These are phyloP conservation scores for Thunnus thynnus DNA, from an alignment of 2,113 vertebrate species.

Conservation along the genomic window DNA sequence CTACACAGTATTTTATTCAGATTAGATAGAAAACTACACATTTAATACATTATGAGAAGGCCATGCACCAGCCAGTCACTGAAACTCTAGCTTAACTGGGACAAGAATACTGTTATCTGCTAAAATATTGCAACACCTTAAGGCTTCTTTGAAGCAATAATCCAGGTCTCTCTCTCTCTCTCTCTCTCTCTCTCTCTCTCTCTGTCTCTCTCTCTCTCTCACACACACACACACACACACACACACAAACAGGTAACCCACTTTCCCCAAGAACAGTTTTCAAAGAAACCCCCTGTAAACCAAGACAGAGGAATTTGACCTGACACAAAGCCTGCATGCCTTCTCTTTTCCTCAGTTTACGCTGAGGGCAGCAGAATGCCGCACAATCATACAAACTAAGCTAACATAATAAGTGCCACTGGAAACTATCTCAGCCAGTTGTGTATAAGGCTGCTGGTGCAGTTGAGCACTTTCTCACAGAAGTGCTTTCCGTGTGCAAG, in stretches of 20 bases:
- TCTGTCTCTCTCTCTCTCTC: too few species aligned
- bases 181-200: too few species aligned
- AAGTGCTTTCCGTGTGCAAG: conserved; percentile 51
- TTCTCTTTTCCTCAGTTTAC: neutral
- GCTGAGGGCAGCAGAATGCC: conserved; percentile 17
- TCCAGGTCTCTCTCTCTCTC: neutral
- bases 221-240: neutral
- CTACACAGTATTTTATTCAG: neutral
- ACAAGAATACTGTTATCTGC: neutral
- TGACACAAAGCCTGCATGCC: conserved; percentile 21
- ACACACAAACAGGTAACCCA: conserved; percentile 3
- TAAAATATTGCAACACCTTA: conserved; percentile 5
- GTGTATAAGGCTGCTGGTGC: neutral
- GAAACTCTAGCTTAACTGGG: neutral
- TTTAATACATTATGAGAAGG: neutral
- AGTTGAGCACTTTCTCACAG: conserved; percentile 45
- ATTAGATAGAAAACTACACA: neutral
- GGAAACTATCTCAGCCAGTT: conserved; percentile 22
- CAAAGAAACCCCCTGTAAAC: conserved; percentile 34
- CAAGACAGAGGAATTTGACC: conserved; percentile 27
- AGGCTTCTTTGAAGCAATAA: conserved; percentile 1
- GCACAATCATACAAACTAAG: conserved; percentile 16
- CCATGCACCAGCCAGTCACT: neutral
- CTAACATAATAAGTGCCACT: conserved; percentile 54
- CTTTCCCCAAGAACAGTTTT: conserved; percentile 37